Evolutionary conservation across 2,888 invertebrate species (phyloP).

Genomic region (Andrena flavipes): DNA sequence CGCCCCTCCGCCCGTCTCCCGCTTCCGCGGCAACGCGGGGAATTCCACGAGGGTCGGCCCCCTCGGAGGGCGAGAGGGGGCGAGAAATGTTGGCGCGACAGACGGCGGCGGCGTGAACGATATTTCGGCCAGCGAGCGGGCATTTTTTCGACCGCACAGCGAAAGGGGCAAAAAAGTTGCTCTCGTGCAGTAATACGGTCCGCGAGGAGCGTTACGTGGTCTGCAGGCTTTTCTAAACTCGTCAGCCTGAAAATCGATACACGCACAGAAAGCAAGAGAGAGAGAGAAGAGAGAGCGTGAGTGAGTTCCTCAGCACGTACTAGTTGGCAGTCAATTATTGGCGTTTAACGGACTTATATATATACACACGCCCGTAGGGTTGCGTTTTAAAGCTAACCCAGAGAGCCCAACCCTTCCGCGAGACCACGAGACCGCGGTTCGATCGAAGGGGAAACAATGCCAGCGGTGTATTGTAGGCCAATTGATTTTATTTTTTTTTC

Average conservation of each 20-base stretch:
- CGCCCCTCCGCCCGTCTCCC: not conserved
- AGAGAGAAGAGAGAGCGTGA: conserved; percentile 6
- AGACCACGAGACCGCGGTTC: not conserved
- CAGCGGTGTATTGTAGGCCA: conserved; percentile 44
- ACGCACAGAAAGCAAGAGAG: conserved; percentile 32
- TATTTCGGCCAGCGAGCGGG: conserved; percentile 33
- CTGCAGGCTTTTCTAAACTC: conserved; percentile 55
- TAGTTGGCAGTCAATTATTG: conserved; percentile 53
- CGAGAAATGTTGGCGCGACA: conserved; percentile 16
- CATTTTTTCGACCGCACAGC: not conserved
- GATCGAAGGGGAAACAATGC: conserved; percentile 56
- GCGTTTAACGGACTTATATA: conserved; percentile 37
- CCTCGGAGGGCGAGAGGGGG: not conserved
- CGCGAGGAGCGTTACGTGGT: conserved; percentile 16
- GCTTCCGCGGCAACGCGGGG: not conserved
- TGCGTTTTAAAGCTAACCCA: conserved; percentile 37
- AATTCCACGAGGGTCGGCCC: not conserved
- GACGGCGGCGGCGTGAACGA: conserved; percentile 9
- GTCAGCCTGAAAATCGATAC: conserved; percentile 54
- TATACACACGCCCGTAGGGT: not conserved
- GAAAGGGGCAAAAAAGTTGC: conserved; percentile 10
- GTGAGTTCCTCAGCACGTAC: conserved; percentile 17
- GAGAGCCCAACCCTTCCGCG: conserved; percentile 21
- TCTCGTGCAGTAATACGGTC: conserved; percentile 28
- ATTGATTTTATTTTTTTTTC: conserved; percentile 48